phyloP scores from a whole-genome alignment of 2,113 vertebrate species.

The Amphilophus citrinellus region DNA sequence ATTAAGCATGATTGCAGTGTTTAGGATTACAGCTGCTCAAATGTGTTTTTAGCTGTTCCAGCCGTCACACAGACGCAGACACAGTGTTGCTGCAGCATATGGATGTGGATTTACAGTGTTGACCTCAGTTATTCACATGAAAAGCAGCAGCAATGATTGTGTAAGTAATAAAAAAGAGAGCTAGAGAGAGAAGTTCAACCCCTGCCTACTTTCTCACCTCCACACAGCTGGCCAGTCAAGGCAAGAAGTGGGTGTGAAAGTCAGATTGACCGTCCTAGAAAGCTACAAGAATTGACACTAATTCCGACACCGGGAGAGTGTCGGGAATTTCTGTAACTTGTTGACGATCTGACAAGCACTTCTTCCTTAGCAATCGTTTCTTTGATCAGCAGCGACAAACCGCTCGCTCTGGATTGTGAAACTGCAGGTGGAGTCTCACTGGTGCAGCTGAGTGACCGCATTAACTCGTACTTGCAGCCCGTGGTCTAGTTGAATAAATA shows the following conservation, averaged over 20 bases:
- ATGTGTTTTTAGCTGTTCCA: background rate
- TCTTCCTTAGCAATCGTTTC: background rate
- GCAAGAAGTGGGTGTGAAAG: background rate
- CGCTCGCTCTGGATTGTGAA: background rate
- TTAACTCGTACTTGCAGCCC: background rate
- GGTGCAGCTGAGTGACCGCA: conserved; percentile 47
- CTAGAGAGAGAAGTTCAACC: background rate
- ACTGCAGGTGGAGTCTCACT: conserved; percentile 10
- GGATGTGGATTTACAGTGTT: background rate
- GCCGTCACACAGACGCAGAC: no score
- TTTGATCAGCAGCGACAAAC: background rate
- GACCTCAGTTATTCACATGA: background rate
- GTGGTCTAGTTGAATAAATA: conserved; percentile 17
- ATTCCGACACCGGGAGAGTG: background rate
- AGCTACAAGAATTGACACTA: background rate
- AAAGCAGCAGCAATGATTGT: background rate
- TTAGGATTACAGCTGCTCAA: background rate
- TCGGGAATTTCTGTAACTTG: background rate
- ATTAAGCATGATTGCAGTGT: background rate
- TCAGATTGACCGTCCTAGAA: background rate
- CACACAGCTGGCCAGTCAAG: background rate
- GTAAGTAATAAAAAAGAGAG: background rate
- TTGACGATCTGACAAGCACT: background rate
- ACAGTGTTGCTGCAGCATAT: rapidly evolving
- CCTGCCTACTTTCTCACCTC: background rate